Conservation (phyloP, 2,888 invertebrate species). For the Seira ritae region DNA sequence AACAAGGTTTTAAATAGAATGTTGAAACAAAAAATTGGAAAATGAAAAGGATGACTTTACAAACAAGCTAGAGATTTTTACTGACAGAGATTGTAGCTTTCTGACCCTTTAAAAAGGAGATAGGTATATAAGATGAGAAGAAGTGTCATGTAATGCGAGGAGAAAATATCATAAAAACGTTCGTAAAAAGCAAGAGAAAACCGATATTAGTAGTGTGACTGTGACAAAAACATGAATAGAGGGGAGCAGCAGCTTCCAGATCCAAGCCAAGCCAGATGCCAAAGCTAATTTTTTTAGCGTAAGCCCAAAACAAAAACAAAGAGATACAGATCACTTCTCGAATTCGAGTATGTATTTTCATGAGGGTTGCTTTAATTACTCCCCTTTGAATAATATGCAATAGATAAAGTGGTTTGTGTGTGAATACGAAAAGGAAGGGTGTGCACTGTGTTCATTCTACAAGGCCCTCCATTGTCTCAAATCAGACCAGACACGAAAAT, state of each 20-base stretch:
- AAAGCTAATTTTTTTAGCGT: slow-evolving; percentile 35
- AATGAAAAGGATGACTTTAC: slow-evolving; percentile 24
- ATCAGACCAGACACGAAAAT: too few relatives aligned
- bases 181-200: not conserved
- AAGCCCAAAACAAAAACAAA: slow-evolving; percentile 33
- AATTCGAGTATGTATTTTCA: slow-evolving; percentile 22
- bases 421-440: not conserved
- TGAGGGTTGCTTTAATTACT: slow-evolving; percentile 28
- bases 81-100: not conserved
- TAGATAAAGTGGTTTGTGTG: not conserved
- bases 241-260: too few relatives aligned
- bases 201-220: slow-evolving; percentile 3
- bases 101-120: slow-evolving; percentile 45
- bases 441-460: too few relatives aligned
- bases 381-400: slow-evolving; percentile 5
- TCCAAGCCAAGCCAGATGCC: slow-evolving; percentile 56
- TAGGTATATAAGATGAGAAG: slow-evolving; percentile 4
- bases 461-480: too few relatives aligned
- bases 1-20: slow-evolving; percentile 26
- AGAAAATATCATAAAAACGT: slow-evolving; percentile 17
- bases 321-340: slow-evolving; percentile 15
- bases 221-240: slow-evolving; percentile 9
- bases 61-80: not conserved
- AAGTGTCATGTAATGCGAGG: slow-evolving; percentile 28
- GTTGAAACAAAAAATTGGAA: slow-evolving; percentile 20